Evolutionary conservation across 2,797 vertebrate genomes (phyloP).

Genomic region (Zenarchopterus dispar): DNA sequence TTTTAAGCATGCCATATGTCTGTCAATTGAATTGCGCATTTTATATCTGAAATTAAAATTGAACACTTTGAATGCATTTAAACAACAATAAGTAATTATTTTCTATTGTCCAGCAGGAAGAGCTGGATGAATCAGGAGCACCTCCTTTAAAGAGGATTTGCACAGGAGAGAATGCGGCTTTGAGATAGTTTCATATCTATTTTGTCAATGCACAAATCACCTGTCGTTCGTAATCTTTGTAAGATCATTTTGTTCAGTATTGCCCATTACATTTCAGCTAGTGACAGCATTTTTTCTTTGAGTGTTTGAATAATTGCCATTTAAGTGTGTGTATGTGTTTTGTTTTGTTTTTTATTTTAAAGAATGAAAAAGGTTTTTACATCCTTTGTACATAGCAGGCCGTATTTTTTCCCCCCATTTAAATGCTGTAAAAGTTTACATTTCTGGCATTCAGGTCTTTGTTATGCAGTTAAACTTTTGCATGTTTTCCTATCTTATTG

Average conservation of each 20-base stretch:
- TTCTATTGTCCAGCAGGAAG: slow-evolving; percentile 74
- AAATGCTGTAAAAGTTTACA: slow-evolving; percentile 37
- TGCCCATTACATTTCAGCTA: slow-evolving; percentile 43
- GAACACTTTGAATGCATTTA: too few relatives aligned
- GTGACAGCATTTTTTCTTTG: slow-evolving; percentile 32
- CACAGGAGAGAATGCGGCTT: slow-evolving; percentile 85
- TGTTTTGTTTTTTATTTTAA: slow-evolving; percentile 15
- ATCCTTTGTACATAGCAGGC: slow-evolving; percentile 16
- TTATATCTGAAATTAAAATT: neutral
- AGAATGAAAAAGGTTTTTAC: slow-evolving; percentile 14
- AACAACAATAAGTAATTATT: neutral
- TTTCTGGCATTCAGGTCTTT: slow-evolving; percentile 25
- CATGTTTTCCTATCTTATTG: slow-evolving; percentile 48
- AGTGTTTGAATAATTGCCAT: slow-evolving; percentile 26
- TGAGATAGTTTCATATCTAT: slow-evolving; percentile 85
- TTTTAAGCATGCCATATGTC: neutral
- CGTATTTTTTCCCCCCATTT: slow-evolving; percentile 26
- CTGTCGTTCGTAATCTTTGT: slow-evolving; percentile 43
- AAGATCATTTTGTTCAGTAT: slow-evolving; percentile 48
- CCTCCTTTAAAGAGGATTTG: slow-evolving; percentile 96
- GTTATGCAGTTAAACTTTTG: slow-evolving; percentile 40
- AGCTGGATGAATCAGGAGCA: slow-evolving; percentile 87
- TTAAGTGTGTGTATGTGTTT: slow-evolving; percentile 2
- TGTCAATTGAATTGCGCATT: slow-evolving; percentile 1
- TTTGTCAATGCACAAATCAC: slow-evolving; percentile 49